Evolutionary conservation across 2,888 invertebrate genomes (phyloP), one percentile per base, ranked within the genome.

Genomic region (Sminthurides aquaticus): DNA sequence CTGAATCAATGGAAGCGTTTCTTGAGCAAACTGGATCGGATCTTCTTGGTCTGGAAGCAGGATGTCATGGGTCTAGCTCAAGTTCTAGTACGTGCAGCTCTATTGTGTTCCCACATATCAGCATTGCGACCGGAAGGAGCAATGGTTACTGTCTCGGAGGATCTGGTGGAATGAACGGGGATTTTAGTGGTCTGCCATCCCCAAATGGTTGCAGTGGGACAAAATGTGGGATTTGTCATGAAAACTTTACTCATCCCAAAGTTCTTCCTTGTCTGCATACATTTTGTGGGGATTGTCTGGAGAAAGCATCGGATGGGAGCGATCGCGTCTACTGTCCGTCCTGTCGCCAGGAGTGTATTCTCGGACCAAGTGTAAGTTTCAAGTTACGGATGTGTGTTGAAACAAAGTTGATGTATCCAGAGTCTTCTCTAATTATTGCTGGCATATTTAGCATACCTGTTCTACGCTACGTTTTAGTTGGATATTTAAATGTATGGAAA

Each of bases 1-100:
- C 91, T 82, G 90, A 90, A 84, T 90, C 91, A 79, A 88, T 91
- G 83, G 90, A 90, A 84, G 91, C 91, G 78, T 87, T 88, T 80
- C 82, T 84, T 75, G 89, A 89, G n/a, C n/a, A n/a, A n/a, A n/a
- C n/a, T 81, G 88, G 87, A 80, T 85, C 85, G 81, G 89, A 89
- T 80, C 86, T 88, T 79, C 84, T 88, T 76, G 85, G 82, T 67
- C 77, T 82, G 64, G 81, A 81, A 60, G 61, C 69, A 65, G 72
- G 71, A 34, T 70, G 71, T 90, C 79, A 90, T 76, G 85, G 90
- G 77, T 90, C 89, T 82, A 90, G 90, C 77, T 91, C 91, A 76
- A 90, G 90, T 78, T 90, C 91, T 69, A 90, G 90, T 57, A 77
- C 77, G 48, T 75, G 77, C 70, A 76, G 75, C 71, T 77, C 76